Conservation (phyloP, 2,888 invertebrate species). For the Cheiracanthium punctorium region DNA sequence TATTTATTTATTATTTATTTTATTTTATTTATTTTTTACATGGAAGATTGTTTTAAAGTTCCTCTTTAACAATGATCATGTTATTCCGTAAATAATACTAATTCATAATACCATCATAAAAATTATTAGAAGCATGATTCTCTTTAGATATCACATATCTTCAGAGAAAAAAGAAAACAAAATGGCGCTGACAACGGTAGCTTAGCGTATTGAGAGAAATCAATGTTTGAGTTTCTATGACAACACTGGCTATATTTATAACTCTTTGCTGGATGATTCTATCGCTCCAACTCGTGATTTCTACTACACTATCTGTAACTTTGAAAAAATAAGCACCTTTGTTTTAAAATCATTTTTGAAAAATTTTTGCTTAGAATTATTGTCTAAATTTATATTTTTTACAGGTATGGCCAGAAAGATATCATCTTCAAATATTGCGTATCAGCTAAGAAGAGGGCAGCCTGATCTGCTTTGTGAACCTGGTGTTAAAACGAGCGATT, state of each 20-base stretch:
- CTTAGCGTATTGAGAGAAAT: background rate
- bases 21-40: no score
- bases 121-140: no score
- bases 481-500: background rate
- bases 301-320: background rate
- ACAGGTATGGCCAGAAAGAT: constrained; percentile 21
- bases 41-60: no score
- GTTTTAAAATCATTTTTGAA: background rate
- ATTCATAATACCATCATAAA: no score
- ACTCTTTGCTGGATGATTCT: background rate
- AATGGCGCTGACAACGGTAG: no score
- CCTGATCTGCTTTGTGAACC: background rate
- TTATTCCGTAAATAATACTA: no score
- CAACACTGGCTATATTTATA: constrained; percentile 41
- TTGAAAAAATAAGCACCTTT: background rate
- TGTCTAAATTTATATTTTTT: background rate
- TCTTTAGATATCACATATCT: no score
- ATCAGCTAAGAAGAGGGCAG: constrained; percentile 23
- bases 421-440: constrained; percentile 30
- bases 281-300: background rate
- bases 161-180: no score
- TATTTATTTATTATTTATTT: no score
- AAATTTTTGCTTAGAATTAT: background rate
- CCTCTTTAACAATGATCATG: no score
- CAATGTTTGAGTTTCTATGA: constrained; percentile 47